phyloP scores from a whole-genome alignment of 2,888 invertebrate genomes.

The Aspidiotus rigidus region DNA sequence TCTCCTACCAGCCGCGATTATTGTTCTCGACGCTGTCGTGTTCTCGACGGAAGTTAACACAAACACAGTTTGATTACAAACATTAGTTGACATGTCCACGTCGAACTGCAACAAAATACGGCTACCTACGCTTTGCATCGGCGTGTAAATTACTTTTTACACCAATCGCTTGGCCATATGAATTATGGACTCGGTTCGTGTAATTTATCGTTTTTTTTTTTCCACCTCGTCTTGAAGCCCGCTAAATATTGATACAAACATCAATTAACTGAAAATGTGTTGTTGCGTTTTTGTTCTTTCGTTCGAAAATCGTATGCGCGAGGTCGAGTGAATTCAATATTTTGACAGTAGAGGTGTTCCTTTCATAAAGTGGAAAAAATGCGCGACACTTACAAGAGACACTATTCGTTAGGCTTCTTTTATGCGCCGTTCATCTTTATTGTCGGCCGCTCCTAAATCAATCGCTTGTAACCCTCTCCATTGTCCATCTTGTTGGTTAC shows the following conservation, averaged over 20 bases:
- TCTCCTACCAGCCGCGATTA: conserved; percentile 1
- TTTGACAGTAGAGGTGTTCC: too few relatives aligned
- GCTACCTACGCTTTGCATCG: conserved; percentile 8
- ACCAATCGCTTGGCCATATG: conserved; percentile 12
- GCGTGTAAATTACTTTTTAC: conserved; percentile 2
- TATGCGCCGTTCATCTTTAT: too few relatives aligned
- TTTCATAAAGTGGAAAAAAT: too few relatives aligned
- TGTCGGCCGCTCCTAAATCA: too few relatives aligned
- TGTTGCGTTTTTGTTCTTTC: conserved; percentile 4
- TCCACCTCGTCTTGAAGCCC: background rate
- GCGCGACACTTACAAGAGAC: too few relatives aligned
- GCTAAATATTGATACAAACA: conserved; percentile 7
- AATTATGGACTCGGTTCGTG: conserved; percentile 29
- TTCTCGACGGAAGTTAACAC: conserved; percentile 29
- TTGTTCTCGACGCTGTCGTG: conserved; percentile 2
- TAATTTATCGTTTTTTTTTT: conserved; percentile 26
- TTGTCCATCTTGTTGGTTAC: too few relatives aligned
- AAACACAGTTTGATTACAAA: conserved; percentile 23
- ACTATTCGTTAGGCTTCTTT: too few relatives aligned
- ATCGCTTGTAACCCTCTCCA: too few relatives aligned
- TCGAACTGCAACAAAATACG: conserved; percentile 4
- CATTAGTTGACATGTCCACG: conserved; percentile 4
- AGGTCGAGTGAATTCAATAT: background rate
- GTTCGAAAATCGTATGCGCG: background rate
- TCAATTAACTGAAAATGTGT: conserved; percentile 3